Conservation (phyloP, 1,140 invertebrate species). For the Rhopalosiphum maidis region DNA sequence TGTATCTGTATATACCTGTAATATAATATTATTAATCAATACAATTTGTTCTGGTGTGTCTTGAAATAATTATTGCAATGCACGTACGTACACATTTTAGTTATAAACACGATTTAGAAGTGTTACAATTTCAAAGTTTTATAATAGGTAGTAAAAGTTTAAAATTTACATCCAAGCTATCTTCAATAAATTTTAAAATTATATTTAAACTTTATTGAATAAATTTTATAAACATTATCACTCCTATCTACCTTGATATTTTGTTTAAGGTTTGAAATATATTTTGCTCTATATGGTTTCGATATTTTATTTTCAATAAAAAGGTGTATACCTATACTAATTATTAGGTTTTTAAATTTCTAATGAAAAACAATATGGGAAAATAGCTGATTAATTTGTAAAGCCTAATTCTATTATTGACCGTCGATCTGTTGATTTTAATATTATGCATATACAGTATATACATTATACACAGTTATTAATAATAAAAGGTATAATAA, state of each 20-base stretch:
- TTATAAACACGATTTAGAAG: neutral
- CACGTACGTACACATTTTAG: neutral
- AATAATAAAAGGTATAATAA: too few species aligned
- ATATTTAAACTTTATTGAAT: neutral
- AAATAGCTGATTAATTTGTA: neutral
- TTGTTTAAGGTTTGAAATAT: neutral
- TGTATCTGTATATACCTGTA: neutral
- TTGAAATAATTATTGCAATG: neutral
- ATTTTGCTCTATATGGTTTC: neutral
- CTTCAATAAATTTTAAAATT: neutral
- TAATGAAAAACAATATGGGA: too few species aligned
- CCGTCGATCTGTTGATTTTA: neutral
- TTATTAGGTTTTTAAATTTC: too few species aligned
- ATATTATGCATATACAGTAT: too few species aligned
- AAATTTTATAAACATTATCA: neutral
- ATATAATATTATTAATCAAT: neutral
- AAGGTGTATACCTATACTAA: too few species aligned
- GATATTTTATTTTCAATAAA: neutral
- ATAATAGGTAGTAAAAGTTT: neutral
- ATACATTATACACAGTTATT: too few species aligned
- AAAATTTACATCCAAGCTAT: slow-evolving; percentile 4
- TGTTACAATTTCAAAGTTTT: neutral
- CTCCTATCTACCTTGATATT: neutral
- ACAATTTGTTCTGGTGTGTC: neutral
- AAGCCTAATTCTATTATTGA: neutral